Evolutionary conservation across 1,140 invertebrate genomes (phyloP), one percentile per base, ranked within the genome.

Genomic region (Contarinia nasturtii): DNA sequence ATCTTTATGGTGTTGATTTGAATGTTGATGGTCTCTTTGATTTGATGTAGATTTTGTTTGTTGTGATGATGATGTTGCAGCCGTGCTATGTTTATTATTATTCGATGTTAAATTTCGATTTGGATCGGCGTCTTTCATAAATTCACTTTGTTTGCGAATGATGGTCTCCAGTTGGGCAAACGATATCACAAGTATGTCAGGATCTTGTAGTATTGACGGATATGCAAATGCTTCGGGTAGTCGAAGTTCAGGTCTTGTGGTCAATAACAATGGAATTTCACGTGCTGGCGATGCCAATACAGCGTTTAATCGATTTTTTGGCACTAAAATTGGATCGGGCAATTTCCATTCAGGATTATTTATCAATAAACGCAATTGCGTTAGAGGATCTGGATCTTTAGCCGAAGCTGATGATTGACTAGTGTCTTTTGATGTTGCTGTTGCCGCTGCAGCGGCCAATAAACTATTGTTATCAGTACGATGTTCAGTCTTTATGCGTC

Each of bases 311-410:
- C 75, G 73, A 55, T 82, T 74, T 56, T 82, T 77, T 19, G 84
- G 84, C 40, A 87, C 76, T 45, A 86, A 58, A 46, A 87, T 65
- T 11, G 82, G 82, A 71, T 87, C 83, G 11, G 83, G 82, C 54
- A 87, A 74, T 52, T 77, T 71, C 54, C 80, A 72, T 37, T 75
- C 74, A 1, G 75, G 69, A 51, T 76, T 78, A 36, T 70, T 69
- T 15, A 83, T 70, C n/a, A 86, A 60, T 56, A 79, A 70, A 51
- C 79, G 74, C 1, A 86, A 66, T 56, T 87, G 82, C 44, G 73
- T 75, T 7, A 82, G 58, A 1, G 83, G 78, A 58, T 77, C 76
- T 20, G 63, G 63, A 51, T 74, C 73, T 44, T 70, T 67, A 45
- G 66, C 66, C 44, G 62, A 51, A 18, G 47, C 37, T 15, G 21